These are phyloP conservation scores for Pseudopipra pipra DNA, from an alignment of 2,113 vertebrate species.

Conservation along the genomic window DNA sequence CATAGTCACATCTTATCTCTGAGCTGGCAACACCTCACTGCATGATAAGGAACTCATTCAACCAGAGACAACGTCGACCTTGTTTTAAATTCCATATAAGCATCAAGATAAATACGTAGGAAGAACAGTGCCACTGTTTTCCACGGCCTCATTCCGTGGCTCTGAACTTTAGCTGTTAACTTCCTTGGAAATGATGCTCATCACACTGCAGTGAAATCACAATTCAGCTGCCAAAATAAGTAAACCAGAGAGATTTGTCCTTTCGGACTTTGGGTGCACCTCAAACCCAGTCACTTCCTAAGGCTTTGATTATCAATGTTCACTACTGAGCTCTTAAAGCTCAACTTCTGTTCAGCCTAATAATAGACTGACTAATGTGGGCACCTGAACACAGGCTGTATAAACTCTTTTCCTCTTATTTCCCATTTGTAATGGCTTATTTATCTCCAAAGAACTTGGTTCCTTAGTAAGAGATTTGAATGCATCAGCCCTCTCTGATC, in stretches of 20 bases:
- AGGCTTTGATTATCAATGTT: background rate
- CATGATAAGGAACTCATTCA: background rate
- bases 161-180: background rate
- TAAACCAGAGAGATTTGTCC: background rate
- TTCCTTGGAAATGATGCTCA: background rate
- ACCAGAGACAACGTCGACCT: background rate
- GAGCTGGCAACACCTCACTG: background rate
- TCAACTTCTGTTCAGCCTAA: background rate
- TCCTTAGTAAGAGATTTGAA: background rate
- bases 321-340: background rate
- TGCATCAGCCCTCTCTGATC: background rate
- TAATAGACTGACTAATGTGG: background rate
- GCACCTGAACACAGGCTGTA: fast-evolving
- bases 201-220: background rate
- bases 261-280: background rate
- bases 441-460: background rate
- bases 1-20: background rate
- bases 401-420: background rate
- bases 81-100: background rate
- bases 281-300: background rate
- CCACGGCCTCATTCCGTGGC: background rate
- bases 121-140: background rate
- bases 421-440: background rate
- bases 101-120: fast-evolving
- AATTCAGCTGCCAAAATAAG: background rate